Evolutionary conservation across 2,888 invertebrate genomes (phyloP).

Genomic region (Schizotus pectinicornis): DNA sequence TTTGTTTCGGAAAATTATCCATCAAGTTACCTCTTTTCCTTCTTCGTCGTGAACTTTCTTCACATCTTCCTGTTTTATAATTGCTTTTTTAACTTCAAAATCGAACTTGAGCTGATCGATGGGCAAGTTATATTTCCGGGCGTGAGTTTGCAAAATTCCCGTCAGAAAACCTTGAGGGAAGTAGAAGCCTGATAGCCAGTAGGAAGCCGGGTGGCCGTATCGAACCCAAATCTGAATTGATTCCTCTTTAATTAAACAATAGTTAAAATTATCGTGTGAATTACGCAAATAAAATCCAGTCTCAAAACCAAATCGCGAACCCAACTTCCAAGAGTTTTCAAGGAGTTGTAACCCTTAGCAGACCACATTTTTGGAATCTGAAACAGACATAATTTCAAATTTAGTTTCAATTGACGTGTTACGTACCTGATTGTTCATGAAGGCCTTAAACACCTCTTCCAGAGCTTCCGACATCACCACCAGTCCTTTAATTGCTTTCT

Average conservation of each 20-base stretch:
- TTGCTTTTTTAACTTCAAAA: constrained; percentile 67
- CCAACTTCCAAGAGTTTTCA: constrained; percentile 88
- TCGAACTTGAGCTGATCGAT: constrained; percentile 87
- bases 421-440: constrained; percentile 74
- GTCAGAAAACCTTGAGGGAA: constrained; percentile 95
- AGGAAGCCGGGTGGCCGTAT: constrained; percentile 76
- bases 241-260: constrained; percentile 6
- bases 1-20: too few relatives aligned
- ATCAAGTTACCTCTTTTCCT: constrained; percentile 49
- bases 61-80: constrained; percentile 73
- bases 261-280: constrained; percentile 11
- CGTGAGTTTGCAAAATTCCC: constrained; percentile 87
- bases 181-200: constrained; percentile 93
- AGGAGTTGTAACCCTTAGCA: constrained; percentile 82
- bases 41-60: constrained; percentile 58
- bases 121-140: constrained; percentile 83
- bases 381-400: constrained; percentile 15
- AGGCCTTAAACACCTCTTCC: constrained; percentile 81
- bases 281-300: constrained; percentile 78
- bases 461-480: constrained; percentile 91
- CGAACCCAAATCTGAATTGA: constrained; percentile 70
- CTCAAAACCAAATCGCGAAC: constrained; percentile 81
- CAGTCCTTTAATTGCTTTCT: constrained; percentile 89
- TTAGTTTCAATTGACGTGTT: background rate
- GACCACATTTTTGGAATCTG: constrained; percentile 84